Evolutionary conservation across 2,888 invertebrate genomes (phyloP).

Genomic region (Beris chalybata): DNA sequence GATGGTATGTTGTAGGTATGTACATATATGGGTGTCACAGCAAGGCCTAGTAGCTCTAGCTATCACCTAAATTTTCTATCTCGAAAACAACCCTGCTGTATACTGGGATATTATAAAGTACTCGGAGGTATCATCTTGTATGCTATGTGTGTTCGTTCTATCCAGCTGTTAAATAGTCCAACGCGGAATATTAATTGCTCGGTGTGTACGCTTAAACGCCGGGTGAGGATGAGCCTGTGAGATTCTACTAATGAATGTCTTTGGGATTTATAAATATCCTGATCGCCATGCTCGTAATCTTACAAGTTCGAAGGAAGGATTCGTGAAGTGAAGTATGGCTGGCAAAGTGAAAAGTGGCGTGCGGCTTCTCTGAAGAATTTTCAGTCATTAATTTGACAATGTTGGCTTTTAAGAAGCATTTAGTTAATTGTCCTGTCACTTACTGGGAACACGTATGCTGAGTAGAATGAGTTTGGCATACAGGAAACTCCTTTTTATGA

Average conservation of each 20-base stretch:
- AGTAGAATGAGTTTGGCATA: too few relatives aligned
- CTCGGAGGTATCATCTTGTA: too few relatives aligned
- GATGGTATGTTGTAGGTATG: conserved; percentile 16
- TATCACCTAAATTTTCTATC: too few relatives aligned
- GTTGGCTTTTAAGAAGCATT: conserved; percentile 34
- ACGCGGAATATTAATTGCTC: conserved; percentile 37
- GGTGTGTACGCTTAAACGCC: conserved; percentile 15
- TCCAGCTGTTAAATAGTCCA: conserved; percentile 38
- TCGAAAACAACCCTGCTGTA: too few relatives aligned
- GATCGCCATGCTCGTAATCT: neutral
- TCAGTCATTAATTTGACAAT: conserved; percentile 35
- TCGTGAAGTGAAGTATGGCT: conserved; percentile 12
- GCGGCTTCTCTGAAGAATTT: conserved; percentile 37
- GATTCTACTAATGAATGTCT: conserved; percentile 22
- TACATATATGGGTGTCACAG: conserved; percentile 28
- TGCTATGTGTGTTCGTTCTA: neutral
- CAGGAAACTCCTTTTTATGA: neutral
- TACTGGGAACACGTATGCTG: conserved; percentile 22
- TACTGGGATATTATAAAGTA: too few relatives aligned
- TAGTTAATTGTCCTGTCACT: conserved; percentile 35
- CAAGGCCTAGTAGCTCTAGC: neutral
- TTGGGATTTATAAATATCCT: conserved; percentile 31
- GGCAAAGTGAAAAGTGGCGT: conserved; percentile 24
- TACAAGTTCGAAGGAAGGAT: conserved; percentile 3
- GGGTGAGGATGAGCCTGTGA: conserved; percentile 7